Conservation (phyloP, 2,113 vertebrate species). For the Sphaerodactylus townsendi region DNA sequence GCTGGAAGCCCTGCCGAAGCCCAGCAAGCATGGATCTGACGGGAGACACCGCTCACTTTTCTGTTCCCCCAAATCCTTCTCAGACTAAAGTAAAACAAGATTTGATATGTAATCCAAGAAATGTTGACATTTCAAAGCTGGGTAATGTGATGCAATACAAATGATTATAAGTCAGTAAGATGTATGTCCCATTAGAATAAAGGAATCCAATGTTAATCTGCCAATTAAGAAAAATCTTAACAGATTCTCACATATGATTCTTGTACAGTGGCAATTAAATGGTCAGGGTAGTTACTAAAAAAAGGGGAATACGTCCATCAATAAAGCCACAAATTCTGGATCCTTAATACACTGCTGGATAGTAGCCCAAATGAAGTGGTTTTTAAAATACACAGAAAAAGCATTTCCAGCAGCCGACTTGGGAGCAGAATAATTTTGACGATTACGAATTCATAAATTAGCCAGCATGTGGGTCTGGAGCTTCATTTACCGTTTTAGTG, state of each 20-base stretch:
- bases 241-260: too few relatives aligned
- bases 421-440: neutral
- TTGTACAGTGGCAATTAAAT: too few relatives aligned
- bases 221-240: too few relatives aligned
- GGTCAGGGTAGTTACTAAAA: too few relatives aligned
- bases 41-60: too few relatives aligned
- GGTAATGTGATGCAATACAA: neutral
- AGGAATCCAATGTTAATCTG: neutral
- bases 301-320: neutral
- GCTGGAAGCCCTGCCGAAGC: too few relatives aligned
- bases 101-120: neutral
- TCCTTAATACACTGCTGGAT: neutral
- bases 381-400: neutral
- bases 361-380: neutral
- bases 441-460: conserved; percentile 56
- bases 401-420: neutral
- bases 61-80: too few relatives aligned
- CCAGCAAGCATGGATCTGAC: too few relatives aligned
- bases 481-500: conserved; percentile 31
- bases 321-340: neutral
- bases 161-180: neutral
- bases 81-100: too few relatives aligned
- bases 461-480: conserved; percentile 14
- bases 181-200: neutral
- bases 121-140: neutral